Evolutionary conservation across 2,113 vertebrate genomes (phyloP), one percentile per base, ranked within the genome.

Genomic region (Bubo blakistoni): DNA sequence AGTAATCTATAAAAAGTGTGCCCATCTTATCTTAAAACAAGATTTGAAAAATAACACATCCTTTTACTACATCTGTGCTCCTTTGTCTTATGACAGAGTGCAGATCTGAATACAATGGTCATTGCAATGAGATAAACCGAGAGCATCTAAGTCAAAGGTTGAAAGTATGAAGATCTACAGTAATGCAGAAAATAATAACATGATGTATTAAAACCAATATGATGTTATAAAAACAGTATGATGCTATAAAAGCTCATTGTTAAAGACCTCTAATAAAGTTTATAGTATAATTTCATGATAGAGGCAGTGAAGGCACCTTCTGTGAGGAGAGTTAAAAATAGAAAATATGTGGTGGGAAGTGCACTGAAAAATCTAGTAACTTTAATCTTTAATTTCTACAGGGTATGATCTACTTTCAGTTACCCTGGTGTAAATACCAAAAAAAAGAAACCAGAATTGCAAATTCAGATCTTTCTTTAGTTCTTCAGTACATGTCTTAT

Each of bases 341-440:
- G 51, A 88, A 94, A 93, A 86, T 73, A 62, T 10, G 7, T 46
- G 18, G 16, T 84, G 27, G 30, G 16, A 92, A 91, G 36, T 49
- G 25, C 77, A 86, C 80, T 89, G 84, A 81, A 92, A 95, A 87
- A 81, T 72, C 63, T 51, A 81, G 47, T 51, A 92, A 84, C 55
- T 96, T 95, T 77, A 67, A 84, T 93, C 73, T 96, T 82, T 72
- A 85, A 86, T 94, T 93, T 96, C 84, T 90, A 67, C 54, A 87
- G 65, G 44, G 34, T 86, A 65, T 67, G 58, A 96, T 87, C 89
- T 85, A 89, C 30, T 81, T 89, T 87, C 65, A 77, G 47, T 72
- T 86, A 93, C 74, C 34, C 59, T 83, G 40, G 57, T 91, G 82
- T 81, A 95, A 94, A 83, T 84, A 26, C 29, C 54, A 82, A 83